Base-by-base conservation (phyloP, 1,140 invertebrate genomes). In the Drosophila ironensis region DNA sequence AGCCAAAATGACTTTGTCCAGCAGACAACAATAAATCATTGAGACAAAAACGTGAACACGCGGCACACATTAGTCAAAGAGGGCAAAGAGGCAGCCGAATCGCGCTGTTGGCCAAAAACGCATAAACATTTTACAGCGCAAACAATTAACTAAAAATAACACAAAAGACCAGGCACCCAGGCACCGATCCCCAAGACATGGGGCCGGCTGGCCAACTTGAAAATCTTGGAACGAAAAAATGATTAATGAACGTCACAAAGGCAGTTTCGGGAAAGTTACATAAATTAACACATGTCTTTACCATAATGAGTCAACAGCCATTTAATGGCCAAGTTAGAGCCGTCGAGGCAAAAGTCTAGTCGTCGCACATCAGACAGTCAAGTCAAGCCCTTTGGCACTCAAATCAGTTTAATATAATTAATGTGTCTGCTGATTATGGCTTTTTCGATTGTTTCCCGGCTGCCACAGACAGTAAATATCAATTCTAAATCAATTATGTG, bases 271-370 rank as follows among this genome's bases (percentile, higher is more conserved):
- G 75, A 86, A 86, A 86, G 80, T 86, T 86, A 87, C 82, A 86
- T 86, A 86, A 87, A 87, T 86, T 86, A 87, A 87, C 80, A 86
- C 80, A 86, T 86, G 80, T 87, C 67, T 86, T 87, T 72, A 57
- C 70, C 54, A 40, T 87, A 84, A 87, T 84, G 80, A 80, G 71
- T 80, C 44, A 70, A 70, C 59, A 38, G 41, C 4, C 40, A 47
- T 37, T 61, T 11, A n/a, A n/a, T n/a, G 59, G 37, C 38, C 24
- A 52, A 69, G 63, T 69, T 56, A 48, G 61, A 66, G 33, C n/a
- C 7, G 40, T 24, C 40, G 19, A 44, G 25, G 16, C 9, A 20
- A 8, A 9, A 61, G 45, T 50, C 24, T 11, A 57, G 50, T 50
- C 25, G 7, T 27, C 25, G 11, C 9, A 30, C 60, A 48, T 30